These are phyloP conservation scores for Diploscapter pachys DNA, from an alignment of 1,140 invertebrate genomes.

Conservation along the genomic window DNA sequence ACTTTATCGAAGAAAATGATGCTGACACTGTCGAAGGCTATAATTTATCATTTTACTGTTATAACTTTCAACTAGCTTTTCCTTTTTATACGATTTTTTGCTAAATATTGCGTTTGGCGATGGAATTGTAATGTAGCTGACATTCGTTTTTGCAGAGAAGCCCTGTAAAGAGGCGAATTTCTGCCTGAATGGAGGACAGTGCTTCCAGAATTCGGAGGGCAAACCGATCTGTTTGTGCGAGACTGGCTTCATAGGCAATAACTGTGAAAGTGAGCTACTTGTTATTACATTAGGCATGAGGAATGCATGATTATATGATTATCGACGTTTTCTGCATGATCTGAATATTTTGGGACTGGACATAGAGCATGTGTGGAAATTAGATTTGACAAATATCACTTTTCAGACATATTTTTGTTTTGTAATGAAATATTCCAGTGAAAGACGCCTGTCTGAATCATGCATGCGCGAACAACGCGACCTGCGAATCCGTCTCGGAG, in stretches of 20 bases:
- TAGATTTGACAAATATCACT: not conserved
- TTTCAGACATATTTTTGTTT: not conserved
- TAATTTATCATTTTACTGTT: not conserved
- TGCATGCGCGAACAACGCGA: slow-evolving; percentile 18
- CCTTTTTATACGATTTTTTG: slow-evolving; percentile 2
- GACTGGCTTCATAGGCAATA: too few species aligned
- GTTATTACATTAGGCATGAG: not conserved
- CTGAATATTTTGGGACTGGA: slow-evolving; percentile 4
- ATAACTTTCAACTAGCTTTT: not conserved
- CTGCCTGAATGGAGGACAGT: slow-evolving; percentile 17
- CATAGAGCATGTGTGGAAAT: not conserved
- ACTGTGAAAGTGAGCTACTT: slow-evolving; percentile 1
- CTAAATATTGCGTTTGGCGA: slow-evolving; percentile 15
- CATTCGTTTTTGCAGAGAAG: too few species aligned
- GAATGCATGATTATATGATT: not conserved
- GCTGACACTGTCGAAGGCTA: not conserved
- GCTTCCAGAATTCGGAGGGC: not conserved
- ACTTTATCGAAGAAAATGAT: slow-evolving; percentile 23
- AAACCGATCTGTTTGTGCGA: not conserved
- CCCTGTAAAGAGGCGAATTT: slow-evolving; percentile 14
- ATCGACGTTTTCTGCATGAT: slow-evolving; percentile 3
- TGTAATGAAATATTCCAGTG: too few species aligned
- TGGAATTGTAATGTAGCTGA: too few species aligned
- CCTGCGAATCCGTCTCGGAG: slow-evolving; percentile 15
- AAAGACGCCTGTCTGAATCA: slow-evolving; percentile 1